These are phyloP conservation scores for Tachysurus vachellii DNA, from an alignment of 2,113 vertebrate genomes.

Conservation along the genomic window DNA sequence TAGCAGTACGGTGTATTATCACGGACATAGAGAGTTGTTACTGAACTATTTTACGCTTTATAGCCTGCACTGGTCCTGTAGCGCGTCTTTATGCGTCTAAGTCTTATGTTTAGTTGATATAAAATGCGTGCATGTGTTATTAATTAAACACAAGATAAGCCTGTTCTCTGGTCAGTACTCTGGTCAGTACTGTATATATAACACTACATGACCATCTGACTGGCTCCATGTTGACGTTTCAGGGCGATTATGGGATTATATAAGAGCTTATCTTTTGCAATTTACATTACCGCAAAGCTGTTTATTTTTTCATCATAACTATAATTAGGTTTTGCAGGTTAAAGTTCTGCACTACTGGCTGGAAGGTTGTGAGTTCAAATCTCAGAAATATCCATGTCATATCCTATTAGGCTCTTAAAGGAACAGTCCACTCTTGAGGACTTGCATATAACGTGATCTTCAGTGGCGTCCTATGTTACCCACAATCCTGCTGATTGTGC, in stretches of 20 bases:
- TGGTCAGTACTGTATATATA: background rate
- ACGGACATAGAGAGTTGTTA: background rate
- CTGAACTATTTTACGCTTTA: background rate
- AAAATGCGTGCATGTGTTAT: background rate
- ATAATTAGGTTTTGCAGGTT: background rate
- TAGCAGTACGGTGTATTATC: background rate
- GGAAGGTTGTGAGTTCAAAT: background rate
- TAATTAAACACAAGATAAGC: background rate
- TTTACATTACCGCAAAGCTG: background rate
- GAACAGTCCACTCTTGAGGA: background rate
- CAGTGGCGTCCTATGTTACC: background rate
- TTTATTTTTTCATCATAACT: background rate
- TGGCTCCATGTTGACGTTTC: background rate
- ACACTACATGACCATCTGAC: background rate
- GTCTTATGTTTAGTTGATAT: background rate
- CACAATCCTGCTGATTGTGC: background rate
- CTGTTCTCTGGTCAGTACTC: background rate
- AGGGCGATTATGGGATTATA: background rate
- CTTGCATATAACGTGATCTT: background rate
- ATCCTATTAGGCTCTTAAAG: background rate
- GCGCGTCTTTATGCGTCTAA: background rate
- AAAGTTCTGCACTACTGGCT: background rate
- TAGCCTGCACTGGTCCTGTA: background rate
- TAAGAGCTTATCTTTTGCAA: background rate
- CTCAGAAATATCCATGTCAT: background rate